These are phyloP conservation scores for Choloepus hoffmanni DNA, from an alignment of 2,113 vertebrate species.

Conservation along the genomic window DNA sequence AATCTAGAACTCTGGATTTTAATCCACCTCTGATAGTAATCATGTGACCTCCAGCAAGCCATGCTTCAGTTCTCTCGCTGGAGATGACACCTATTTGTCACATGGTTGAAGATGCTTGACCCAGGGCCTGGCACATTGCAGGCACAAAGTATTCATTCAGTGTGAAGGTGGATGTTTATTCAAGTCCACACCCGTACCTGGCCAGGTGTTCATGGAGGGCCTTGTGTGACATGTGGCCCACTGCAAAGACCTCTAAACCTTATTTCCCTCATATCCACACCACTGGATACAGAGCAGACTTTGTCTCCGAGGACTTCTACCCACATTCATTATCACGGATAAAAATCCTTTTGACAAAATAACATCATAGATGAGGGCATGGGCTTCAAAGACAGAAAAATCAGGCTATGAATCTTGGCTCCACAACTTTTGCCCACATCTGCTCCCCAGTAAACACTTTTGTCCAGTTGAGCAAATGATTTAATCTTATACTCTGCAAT, in stretches of 20 bases:
- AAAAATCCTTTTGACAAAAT: not conserved
- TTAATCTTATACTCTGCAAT: not conserved
- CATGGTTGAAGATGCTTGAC: not conserved
- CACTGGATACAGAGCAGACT: not conserved
- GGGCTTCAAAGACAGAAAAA: not conserved
- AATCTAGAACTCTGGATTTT: not conserved
- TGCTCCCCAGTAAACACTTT: not conserved
- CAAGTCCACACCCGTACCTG: not conserved
- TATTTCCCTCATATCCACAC: no score
- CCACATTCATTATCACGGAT: not conserved
- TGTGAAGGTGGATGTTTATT: not conserved
- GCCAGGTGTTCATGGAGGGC: not conserved
- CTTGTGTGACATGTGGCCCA: not conserved
- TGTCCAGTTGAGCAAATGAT: not conserved
- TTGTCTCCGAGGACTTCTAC: not conserved
- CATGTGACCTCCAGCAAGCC: not conserved
- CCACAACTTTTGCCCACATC: not conserved
- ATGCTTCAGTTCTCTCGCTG: fast-evolving
- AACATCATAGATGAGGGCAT: not conserved
- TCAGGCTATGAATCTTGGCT: not conserved
- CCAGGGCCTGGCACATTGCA: not conserved
- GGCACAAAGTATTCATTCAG: not conserved
- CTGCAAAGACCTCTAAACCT: not conserved
- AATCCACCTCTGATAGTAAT: not conserved
- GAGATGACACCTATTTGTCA: not conserved